A percentile compares a stretch with the other conserved stretches of the same genome.
Conservation (phyloP, 2,113 vertebrate species). For the Cettia cetti region DNA sequence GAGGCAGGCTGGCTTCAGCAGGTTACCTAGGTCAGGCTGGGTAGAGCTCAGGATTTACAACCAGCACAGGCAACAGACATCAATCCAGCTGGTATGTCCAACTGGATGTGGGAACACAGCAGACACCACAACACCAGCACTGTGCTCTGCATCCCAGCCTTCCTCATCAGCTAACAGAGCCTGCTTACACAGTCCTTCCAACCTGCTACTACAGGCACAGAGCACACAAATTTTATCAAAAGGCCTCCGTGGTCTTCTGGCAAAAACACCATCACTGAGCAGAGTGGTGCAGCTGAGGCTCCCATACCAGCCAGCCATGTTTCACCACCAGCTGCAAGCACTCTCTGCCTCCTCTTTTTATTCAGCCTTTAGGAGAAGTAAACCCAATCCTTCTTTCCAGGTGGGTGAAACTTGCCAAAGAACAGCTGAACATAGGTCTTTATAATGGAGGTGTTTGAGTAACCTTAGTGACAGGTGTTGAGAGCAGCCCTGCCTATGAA, state of each 20-base stretch:
- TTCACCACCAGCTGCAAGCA: neutral
- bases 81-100: neutral
- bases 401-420: neutral
- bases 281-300: neutral
- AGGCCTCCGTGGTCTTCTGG: neutral
- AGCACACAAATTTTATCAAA: neutral
- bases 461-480: neutral
- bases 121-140: neutral
- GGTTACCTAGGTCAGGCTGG: neutral
- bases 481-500: neutral
- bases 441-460: neutral
- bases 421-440: neutral
- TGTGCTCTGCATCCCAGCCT: neutral
- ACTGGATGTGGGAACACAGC: rapidly evolving
- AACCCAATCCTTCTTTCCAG: neutral
- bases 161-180: neutral
- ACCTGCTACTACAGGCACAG: neutral
- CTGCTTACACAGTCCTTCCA: neutral
- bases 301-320: rapidly evolving
- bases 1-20: neutral
- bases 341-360: neutral
- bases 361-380: neutral
- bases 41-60: neutral
- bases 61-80: rapidly evolving
- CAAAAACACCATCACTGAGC: neutral